phyloP scores from a whole-genome alignment of 2,113 vertebrate species.

The Thymallus thymallus region DNA sequence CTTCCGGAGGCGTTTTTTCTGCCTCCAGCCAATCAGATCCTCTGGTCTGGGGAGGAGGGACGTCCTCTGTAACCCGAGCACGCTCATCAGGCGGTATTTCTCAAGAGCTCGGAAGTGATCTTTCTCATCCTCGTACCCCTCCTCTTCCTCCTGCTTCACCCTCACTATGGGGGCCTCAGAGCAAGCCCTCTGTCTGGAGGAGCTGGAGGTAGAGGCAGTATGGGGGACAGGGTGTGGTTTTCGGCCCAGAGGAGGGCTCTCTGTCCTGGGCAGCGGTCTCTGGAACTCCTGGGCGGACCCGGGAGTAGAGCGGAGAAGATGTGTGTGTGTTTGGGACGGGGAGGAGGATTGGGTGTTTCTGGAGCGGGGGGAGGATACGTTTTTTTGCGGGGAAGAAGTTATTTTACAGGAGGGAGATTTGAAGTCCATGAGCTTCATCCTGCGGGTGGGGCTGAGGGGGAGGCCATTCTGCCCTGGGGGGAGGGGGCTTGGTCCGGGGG shows the following conservation, averaged over 20 bases:
- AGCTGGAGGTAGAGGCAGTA: conserved; percentile 43
- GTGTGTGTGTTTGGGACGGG: conserved; percentile 53
- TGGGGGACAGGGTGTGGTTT: conserved; percentile 28
- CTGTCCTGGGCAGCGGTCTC: conserved; percentile 58
- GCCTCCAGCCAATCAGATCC: conserved; percentile 77
- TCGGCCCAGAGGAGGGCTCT: conserved; percentile 49
- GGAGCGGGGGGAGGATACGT: conserved; percentile 36
- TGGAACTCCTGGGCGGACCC: conserved; percentile 67
- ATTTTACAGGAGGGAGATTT: conserved; percentile 77
- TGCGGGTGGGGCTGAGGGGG: conserved; percentile 68
- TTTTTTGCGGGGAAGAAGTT: conserved; percentile 38
- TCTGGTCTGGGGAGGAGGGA: conserved; percentile 73
- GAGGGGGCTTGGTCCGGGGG: conserved; percentile 12
- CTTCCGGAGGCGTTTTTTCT: conserved; percentile 78
- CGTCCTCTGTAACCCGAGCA: conserved; percentile 78
- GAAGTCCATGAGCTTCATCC: conserved; percentile 81
- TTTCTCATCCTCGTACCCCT: conserved; percentile 68
- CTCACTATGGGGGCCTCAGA: conserved; percentile 54
- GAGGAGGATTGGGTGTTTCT: conserved; percentile 41
- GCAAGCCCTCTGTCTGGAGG: conserved; percentile 25
- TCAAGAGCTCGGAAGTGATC: conserved; percentile 74
- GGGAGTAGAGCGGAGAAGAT: conserved; percentile 70
- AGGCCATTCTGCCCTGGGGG: conserved; percentile 27
- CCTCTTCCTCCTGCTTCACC: conserved; percentile 69
- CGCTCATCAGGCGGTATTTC: conserved; percentile 78